A percentile compares a stretch with the other conserved stretches of the same genome.
Evolutionary conservation across 2,888 invertebrate genomes (phyloP).

Genomic region (Conistra vaccinii): DNA sequence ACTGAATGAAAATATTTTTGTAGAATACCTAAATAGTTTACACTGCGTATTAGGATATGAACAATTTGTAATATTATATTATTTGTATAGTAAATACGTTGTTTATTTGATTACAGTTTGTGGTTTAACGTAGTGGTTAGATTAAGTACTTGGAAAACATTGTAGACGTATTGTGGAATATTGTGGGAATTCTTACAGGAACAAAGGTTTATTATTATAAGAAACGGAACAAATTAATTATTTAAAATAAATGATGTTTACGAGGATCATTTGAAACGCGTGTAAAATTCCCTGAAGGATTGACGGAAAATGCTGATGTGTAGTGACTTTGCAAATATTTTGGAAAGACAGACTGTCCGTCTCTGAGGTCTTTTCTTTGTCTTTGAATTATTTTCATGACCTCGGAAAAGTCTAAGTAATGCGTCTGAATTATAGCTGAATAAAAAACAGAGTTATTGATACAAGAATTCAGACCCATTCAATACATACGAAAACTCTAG

Average conservation of each 20-base stretch:
- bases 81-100: slow-evolving; percentile 1
- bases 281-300: slow-evolving; percentile 18
- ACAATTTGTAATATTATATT: neutral
- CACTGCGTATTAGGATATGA: slow-evolving; percentile 6
- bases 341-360: neutral
- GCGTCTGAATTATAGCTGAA: neutral
- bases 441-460: slow-evolving; percentile 5
- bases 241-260: neutral
- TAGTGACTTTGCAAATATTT: slow-evolving; percentile 16
- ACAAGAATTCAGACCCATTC: neutral
- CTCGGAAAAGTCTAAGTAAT: neutral
- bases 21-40: slow-evolving; percentile 1
- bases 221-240: slow-evolving; percentile 1
- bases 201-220: slow-evolving; percentile 15
- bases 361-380: neutral
- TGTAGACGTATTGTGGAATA: slow-evolving; percentile 36
- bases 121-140: slow-evolving; percentile 25
- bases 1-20: neutral
- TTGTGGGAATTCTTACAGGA: slow-evolving; percentile 23
- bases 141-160: slow-evolving; percentile 34
- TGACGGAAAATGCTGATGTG: slow-evolving; percentile 23
- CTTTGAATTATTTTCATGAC: slow-evolving; percentile 1
- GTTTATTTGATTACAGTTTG: slow-evolving; percentile 13
- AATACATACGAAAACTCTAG: neutral
- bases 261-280: neutral